phyloP scores from a whole-genome alignment of 2,888 invertebrate genomes.

The Ophraella communa region DNA sequence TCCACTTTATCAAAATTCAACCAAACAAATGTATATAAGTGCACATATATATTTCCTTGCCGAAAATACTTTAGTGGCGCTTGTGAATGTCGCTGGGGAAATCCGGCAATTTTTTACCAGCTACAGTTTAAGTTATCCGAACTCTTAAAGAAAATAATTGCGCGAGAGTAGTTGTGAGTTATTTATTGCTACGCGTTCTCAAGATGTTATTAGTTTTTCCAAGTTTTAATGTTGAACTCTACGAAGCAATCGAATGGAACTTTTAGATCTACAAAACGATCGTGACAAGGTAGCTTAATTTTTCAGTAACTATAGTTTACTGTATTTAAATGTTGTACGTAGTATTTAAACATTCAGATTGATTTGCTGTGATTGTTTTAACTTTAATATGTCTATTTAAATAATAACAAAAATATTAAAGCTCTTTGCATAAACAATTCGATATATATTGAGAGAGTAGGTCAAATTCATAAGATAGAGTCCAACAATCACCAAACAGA shows the following conservation, averaged over 20 bases:
- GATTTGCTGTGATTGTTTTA: no score
- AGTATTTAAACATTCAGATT: no score
- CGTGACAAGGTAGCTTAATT: background rate
- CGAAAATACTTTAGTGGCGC: background rate
- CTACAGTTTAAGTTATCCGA: constrained; percentile 30
- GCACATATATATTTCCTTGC: background rate
- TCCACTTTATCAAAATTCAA: no score
- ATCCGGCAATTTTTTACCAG: constrained; percentile 24
- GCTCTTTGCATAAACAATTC: no score
- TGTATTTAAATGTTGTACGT: background rate
- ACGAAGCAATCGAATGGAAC: background rate
- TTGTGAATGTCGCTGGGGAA: constrained; percentile 17
- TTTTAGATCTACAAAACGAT: background rate
- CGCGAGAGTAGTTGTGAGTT: background rate
- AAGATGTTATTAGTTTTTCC: background rate
- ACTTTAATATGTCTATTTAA: no score
- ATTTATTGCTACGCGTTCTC: constrained; percentile 2
- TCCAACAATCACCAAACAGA: no score
- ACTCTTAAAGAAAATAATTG: constrained; percentile 5
- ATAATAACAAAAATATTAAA: no score
- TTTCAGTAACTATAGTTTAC: background rate
- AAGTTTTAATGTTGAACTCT: background rate
- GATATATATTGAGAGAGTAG: no score
- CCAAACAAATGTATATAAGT: no score
- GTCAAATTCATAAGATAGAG: no score